Base-by-base conservation (phyloP, 1,140 invertebrate genomes). In the Samia ricini region DNA sequence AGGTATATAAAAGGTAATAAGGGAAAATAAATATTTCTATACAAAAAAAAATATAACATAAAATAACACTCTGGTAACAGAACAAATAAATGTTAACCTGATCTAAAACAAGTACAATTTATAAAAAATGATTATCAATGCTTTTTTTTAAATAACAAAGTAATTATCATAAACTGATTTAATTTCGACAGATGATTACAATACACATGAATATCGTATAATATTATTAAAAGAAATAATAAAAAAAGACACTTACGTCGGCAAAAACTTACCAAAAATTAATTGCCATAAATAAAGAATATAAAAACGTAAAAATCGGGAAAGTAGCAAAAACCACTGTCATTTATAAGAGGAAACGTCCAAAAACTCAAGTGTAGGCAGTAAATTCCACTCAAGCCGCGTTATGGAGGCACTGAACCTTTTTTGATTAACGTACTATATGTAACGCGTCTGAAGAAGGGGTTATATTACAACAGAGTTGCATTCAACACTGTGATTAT, bases 381-480 rank as follows among this genome's bases (percentile, higher is more conserved):
- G 50, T 62, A 60, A 67, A 67, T 67, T 56, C 65, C 56, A 57
- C 56, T 57, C 50, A 63, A 61, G 51, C 42, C 56, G 50, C 50
- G 51, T 63, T 51, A 66, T 62, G 60, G 36, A 36, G 21, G 60
- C 42, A 50, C 36, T 62, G 19, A 63, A 65, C 68, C 63, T 63
- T 70, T 66, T 70, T 63, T 70, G 68, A 70, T 70, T 70, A 70
- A 70, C 63, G 64, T 36, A 60, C 60, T 55, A 63, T 51, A 52
- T 56, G 61, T 24, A 56, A 21, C 60, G 24, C 56, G 56, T 62
- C 58, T 56, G 48, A 24, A 63, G 58, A 62, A 61, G 56, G 65
- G 57, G 36, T 49, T 20, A 24, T 56, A 56, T 29, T 56, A 19
- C 22, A 56, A 20, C 55, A 33, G 23, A 26, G 55, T 10, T 52